Evolutionary conservation across 1,140 invertebrate genomes (phyloP).

Genomic region (Drosophila equinoxialis): DNA sequence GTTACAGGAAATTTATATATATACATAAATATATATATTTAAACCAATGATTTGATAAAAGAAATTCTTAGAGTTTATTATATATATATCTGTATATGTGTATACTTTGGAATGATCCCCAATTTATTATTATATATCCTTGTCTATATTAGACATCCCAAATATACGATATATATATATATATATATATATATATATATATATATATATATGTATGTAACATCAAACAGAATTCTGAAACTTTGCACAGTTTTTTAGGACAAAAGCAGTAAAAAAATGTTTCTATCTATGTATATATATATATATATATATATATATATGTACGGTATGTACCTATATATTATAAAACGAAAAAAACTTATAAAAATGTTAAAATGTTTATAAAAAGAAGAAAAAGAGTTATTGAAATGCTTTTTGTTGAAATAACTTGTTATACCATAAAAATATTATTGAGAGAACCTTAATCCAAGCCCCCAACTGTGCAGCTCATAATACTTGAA

Average conservation of each 20-base stretch:
- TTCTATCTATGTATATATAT: conserved; percentile 20
- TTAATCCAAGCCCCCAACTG: conserved; percentile 40
- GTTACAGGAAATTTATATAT: conserved; percentile 68
- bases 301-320: conserved; percentile 25
- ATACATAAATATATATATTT: conserved; percentile 25
- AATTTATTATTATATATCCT: conserved; percentile 68
- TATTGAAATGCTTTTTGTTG: conserved; percentile 34
- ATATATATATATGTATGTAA: too few relatives aligned
- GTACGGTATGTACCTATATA: conserved; percentile 17
- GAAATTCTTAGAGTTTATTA: conserved; percentile 54
- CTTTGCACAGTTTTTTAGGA: conserved; percentile 42
- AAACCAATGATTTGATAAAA: conserved; percentile 28
- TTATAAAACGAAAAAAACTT: conserved; percentile 7
- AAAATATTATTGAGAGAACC: conserved; percentile 9
- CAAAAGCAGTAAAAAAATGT: conserved; percentile 31
- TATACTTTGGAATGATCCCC: conserved; percentile 66
- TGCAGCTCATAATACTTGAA: conserved; percentile 44
- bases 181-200: conserved; percentile 46
- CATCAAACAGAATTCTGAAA: conserved; percentile 33
- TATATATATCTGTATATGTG: conserved; percentile 39
- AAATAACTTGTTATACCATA: conserved; percentile 18
- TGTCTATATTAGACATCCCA: conserved; percentile 77
- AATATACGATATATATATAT: conserved; percentile 49
- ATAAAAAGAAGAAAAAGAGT: conserved; percentile 15
- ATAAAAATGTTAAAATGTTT: conserved; percentile 30